Evolutionary conservation across 2,797 vertebrate genomes (phyloP), one percentile per base, ranked within the genome.

Genomic region (Chaetodon trifasciatus): DNA sequence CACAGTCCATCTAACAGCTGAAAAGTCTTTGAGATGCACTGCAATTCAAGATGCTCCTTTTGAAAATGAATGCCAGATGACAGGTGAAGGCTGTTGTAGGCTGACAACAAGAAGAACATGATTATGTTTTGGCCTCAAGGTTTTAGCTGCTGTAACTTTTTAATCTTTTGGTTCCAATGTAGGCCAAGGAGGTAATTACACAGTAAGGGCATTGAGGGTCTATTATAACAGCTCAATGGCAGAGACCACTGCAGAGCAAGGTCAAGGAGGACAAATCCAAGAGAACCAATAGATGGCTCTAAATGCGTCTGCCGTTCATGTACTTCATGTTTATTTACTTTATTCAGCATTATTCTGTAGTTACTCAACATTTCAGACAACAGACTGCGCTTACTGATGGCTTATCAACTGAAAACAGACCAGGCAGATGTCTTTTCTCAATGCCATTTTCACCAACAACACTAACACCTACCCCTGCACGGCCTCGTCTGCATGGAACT

Each of bases 111-210:
- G 24, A 57, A 60, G 32, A 40, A 40, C 6, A n/a, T 19, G 0
- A 21, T 32, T 49, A 16, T 52, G 15, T 76, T 65, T 47, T 46
- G 5, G 8, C 11, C 5, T 24, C 3, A 23, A 37, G 12, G 13
- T 40, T 65, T 61, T 5, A 37, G 40, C 24, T 32, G 24, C 47
- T 2, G 19, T 37, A 52, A 44, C 12, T 21, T 42, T 0, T 3
- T 47, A 67, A 62, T 32, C n/a, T 44, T n/a, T 68, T 32, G 7
- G 5, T 50, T 73, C 19, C 47, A 8, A 71, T 79, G 61, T 74
- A 4, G 40, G 56, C 7, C 52, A 58, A 60, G 21, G 5, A 47
- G 11, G 13, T 49, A 11, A 44, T 63, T 42, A 63, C 23, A 28
- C 32, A 65, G 55, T 71, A 24, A 42, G 32, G 50, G 24, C 62